Conservation (phyloP, 2,888 invertebrate genomes). For the Schizaphis graminum region DNA sequence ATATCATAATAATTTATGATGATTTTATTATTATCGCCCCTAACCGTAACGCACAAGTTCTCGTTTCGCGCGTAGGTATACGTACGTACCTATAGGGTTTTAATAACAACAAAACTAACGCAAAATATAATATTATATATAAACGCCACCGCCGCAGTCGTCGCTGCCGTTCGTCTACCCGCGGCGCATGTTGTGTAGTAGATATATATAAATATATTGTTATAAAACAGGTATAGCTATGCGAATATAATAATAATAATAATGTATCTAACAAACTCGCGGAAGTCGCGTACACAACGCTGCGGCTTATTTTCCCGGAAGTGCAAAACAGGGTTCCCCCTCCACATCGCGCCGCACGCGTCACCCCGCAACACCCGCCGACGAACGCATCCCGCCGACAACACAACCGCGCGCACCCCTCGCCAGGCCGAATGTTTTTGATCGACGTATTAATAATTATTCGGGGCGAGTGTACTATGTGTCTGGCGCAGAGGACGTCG, state of each 20-base stretch:
- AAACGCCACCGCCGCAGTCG: background rate
- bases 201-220: background rate
- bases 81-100: background rate
- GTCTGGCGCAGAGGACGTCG: background rate
- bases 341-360: too few species aligned
- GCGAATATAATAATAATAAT: background rate
- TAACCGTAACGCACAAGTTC: background rate
- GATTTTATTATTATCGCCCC: background rate
- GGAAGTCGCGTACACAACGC: background rate
- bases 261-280: background rate
- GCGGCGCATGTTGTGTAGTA: background rate
- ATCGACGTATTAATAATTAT: conserved; percentile 5
- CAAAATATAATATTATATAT: background rate
- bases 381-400: background rate
- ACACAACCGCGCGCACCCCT: background rate
- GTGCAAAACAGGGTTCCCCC: background rate
- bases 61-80: background rate
- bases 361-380: background rate
- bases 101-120: background rate
- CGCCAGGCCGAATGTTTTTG: background rate
- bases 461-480: background rate
- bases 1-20: background rate
- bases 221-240: background rate
- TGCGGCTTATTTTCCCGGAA: background rate
- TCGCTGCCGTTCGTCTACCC: background rate